These are phyloP conservation scores for Gymnoscopelus braueri DNA, from an alignment of 2,797 vertebrate genomes.

Conservation along the genomic window DNA sequence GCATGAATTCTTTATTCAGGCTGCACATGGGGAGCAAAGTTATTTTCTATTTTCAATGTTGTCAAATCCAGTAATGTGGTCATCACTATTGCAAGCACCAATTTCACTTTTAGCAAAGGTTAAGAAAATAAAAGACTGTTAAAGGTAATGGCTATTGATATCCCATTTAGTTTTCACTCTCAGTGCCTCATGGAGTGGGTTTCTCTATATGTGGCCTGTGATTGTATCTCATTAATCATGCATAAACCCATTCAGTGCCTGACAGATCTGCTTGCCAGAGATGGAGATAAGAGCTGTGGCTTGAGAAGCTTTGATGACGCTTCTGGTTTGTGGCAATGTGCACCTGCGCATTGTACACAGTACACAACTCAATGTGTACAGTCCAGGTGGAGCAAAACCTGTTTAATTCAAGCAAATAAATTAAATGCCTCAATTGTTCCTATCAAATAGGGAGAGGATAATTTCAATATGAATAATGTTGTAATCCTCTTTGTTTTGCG, in stretches of 20 bases:
- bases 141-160: slow-evolving; percentile 33
- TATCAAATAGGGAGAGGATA: background rate
- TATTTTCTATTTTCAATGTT: no score
- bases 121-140: background rate
- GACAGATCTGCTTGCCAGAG: slow-evolving; percentile 47
- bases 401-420: background rate
- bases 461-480: background rate
- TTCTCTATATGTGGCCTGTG: slow-evolving; percentile 35
- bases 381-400: background rate
- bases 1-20: no score
- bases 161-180: slow-evolving; percentile 23
- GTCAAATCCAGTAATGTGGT: no score
- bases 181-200: background rate
- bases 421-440: background rate
- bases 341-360: background rate
- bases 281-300: slow-evolving; percentile 52
- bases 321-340: slow-evolving; percentile 17
- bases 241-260: slow-evolving; percentile 43
- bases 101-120: slow-evolving; percentile 1
- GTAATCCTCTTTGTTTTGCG: no score
- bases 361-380: background rate
- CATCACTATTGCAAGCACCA: background rate
- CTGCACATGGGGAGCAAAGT: no score
- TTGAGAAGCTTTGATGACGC: slow-evolving; percentile 48
- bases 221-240: slow-evolving; percentile 60